phyloP scores from a whole-genome alignment of 2,113 vertebrate genomes.

The Glaucomys volans region DNA sequence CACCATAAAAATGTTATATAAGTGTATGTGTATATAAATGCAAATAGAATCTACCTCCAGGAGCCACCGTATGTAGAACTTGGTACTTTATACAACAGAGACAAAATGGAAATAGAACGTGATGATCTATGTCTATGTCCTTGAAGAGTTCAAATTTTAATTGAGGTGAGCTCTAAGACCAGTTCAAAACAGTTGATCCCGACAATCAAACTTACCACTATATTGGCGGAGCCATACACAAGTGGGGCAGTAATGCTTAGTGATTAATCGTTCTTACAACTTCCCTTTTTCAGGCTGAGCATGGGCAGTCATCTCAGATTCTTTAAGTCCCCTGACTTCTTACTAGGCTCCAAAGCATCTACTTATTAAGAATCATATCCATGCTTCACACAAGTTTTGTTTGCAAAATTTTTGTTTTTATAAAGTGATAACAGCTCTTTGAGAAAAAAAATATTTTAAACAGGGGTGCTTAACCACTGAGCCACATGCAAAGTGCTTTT shows the following conservation, averaged over 20 bases:
- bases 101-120: constrained; percentile 10
- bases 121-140: background rate
- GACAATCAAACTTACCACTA: background rate
- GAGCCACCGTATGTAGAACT: background rate
- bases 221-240: background rate
- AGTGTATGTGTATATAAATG: background rate
- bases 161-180: background rate
- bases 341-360: background rate
- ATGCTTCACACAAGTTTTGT: background rate
- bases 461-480: too few species aligned
- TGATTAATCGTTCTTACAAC: background rate
- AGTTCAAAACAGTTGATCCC: background rate
- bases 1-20: background rate
- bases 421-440: background rate
- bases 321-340: background rate
- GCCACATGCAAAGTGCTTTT: too few species aligned
- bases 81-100: background rate
- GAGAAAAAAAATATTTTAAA: too few species aligned
- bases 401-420: background rate
- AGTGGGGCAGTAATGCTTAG: background rate
- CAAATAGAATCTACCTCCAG: background rate
- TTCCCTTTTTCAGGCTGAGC: background rate
- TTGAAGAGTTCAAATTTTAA: constrained; percentile 33
- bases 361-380: background rate
- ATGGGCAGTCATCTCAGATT: background rate